Base-by-base conservation (phyloP, 2,888 invertebrate species). In the Zonitis immaculata region DNA sequence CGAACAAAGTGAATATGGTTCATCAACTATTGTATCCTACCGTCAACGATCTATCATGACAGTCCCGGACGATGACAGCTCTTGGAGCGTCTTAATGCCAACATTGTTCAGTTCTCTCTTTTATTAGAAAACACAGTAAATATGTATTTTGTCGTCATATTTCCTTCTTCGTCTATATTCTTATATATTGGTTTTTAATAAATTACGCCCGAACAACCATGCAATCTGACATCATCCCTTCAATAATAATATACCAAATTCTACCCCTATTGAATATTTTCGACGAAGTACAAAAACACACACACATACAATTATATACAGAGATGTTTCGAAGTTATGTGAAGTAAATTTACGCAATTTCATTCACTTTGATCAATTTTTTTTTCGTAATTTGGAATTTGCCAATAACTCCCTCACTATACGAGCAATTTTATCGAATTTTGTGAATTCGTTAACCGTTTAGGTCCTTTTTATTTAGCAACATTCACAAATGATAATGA, bases 41-140 rank as follows among this genome's bases (percentile, higher is more conserved):
- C 65, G 59, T 65, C 62, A 58, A 61, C 63, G 61, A 62, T 63
- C 65, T 63, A 66, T 66, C 67, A 67, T 46, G 30, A 14, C 51
- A 28, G 50, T 47, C 43, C 47, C 45, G 28, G 47, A 47, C 32
- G 45, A 45, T 50, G 56, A 56, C 56, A 52, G 52, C 51, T 43
- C 45, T 26, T 51, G 47, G 47, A 46, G 47, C 47, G 54, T 51
- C 55, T 51, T 51, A 51, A 52, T 49, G 50, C 47, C 26, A 44
- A 22, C 47, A 52, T 52, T 49, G 54, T 56, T 56, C 52, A 42
- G 8, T 43, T 39, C 35, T 49, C 35, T 49, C 52, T 47, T 52
- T 51, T 42, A 42, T 35, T 28, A 42, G 51, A 49, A 39, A 47
- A 55, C 44, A 48, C 46, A 30, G 50, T 42, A 56, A 52, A 52